Evolutionary conservation across 1,140 invertebrate species (phyloP).

Genomic region (Lycorma delicatula): DNA sequence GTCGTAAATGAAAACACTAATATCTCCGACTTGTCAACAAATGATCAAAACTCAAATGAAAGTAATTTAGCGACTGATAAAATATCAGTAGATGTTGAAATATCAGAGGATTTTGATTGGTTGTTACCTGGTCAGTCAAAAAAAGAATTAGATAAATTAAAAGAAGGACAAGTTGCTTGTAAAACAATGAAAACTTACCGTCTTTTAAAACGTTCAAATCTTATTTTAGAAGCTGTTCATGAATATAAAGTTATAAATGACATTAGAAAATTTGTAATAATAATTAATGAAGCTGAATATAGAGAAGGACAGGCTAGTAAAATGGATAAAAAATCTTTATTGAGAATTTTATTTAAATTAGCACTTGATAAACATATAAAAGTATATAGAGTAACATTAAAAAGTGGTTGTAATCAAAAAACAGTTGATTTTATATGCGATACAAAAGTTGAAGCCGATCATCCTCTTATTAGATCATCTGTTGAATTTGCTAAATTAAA

Average conservation of each 20-base stretch:
- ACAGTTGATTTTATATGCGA: slow-evolving; percentile 48
- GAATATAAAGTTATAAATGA: slow-evolving; percentile 48
- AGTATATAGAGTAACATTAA: slow-evolving; percentile 47
- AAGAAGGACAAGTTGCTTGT: too few species aligned
- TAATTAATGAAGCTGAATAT: slow-evolving; percentile 45
- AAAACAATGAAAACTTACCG: slow-evolving; percentile 8
- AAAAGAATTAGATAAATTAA: too few species aligned
- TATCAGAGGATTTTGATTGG: too few species aligned
- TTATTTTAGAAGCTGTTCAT: slow-evolving; percentile 50
- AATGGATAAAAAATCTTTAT: slow-evolving; percentile 53
- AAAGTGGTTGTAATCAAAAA: slow-evolving; percentile 40
- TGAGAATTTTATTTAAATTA: slow-evolving; percentile 47
- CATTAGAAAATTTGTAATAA: slow-evolving; percentile 44
- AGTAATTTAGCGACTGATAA: too few species aligned
- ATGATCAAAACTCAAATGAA: too few species aligned
- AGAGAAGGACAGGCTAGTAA: slow-evolving; percentile 46
- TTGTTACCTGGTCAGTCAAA: too few species aligned
- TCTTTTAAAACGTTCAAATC: slow-evolving; percentile 46
- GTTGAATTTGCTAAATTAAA: slow-evolving; percentile 54
- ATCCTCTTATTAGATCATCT: slow-evolving; percentile 46
- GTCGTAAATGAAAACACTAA: too few species aligned
- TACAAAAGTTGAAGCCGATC: slow-evolving; percentile 41
- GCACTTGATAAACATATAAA: slow-evolving; percentile 49
- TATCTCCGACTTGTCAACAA: too few species aligned
- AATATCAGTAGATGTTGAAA: too few species aligned